phyloP scores from a whole-genome alignment of 2,888 invertebrate genomes.

The Trachelus tabidus region DNA sequence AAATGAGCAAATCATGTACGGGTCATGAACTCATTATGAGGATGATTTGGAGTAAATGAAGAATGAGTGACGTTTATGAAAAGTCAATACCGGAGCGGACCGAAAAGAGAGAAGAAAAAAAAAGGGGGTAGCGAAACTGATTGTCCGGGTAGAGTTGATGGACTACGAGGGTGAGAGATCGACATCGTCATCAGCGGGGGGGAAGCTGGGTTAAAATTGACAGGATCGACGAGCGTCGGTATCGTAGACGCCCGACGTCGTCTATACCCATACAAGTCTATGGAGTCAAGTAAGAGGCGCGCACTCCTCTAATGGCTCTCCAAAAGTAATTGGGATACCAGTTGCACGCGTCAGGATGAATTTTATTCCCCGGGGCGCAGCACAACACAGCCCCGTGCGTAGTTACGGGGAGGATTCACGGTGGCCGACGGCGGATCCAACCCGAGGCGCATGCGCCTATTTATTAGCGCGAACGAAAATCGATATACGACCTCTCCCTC shows the following conservation, averaged over 20 bases:
- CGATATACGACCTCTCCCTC: conserved; percentile 46
- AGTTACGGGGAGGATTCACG: conserved; percentile 1
- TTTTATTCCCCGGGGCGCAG: conserved; percentile 37
- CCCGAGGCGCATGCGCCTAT: conserved; percentile 55
- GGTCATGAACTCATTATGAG: neutral
- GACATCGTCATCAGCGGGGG: neutral
- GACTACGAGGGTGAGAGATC: neutral
- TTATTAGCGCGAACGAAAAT: conserved; percentile 60
- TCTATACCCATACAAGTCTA: neutral
- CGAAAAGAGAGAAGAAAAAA: neutral
- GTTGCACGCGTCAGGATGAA: conserved; percentile 52
- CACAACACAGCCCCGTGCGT: conserved; percentile 9
- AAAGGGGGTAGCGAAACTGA: neutral
- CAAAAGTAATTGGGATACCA: conserved; percentile 52
- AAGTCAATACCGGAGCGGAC: neutral
- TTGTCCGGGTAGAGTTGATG: neutral
- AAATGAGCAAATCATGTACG: neutral
- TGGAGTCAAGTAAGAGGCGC: neutral
- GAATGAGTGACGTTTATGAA: neutral
- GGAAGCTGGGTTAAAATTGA: neutral
- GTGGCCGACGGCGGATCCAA: conserved; percentile 1
- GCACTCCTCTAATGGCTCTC: conserved; percentile 38
- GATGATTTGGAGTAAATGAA: neutral
- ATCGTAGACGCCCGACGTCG: neutral
- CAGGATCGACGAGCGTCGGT: neutral